Conservation (phyloP, 2,797 vertebrate species). For the Amblyraja radiata region DNA sequence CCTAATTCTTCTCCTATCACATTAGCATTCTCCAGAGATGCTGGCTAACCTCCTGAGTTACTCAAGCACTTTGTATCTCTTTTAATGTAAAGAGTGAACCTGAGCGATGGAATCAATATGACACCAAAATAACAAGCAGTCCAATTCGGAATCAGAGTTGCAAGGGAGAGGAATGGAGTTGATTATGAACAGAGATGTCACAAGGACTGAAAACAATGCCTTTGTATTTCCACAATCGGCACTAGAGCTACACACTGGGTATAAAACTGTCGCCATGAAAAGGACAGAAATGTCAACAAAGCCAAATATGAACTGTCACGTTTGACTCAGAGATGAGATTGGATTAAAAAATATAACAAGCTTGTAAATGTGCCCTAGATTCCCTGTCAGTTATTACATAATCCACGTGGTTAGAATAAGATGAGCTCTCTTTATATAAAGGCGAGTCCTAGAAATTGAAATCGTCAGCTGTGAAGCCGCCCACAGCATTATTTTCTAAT, state of each 20-base stretch:
- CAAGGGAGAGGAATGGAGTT: too few relatives aligned
- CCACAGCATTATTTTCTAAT: neutral
- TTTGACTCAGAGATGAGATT: neutral
- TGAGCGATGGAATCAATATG: too few relatives aligned
- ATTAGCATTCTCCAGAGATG: too few relatives aligned
- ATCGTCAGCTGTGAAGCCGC: neutral
- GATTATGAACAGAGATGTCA: too few relatives aligned
- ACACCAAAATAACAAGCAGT: too few relatives aligned
- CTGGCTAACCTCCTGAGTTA: too few relatives aligned
- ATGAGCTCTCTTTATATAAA: neutral
- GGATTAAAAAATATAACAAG: neutral
- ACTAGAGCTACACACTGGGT: neutral
- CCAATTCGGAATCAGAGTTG: too few relatives aligned
- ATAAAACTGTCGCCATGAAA: neutral
- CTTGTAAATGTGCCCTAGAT: neutral
- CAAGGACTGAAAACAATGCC: too few relatives aligned
- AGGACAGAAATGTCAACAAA: neutral
- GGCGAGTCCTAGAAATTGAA: neutral
- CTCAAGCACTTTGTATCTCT: too few relatives aligned
- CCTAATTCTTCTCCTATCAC: too few relatives aligned
- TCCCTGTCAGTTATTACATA: neutral
- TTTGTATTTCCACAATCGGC: too few relatives aligned
- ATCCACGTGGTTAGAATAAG: neutral
- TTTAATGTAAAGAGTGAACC: too few relatives aligned
- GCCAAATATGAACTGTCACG: neutral